Base-by-base conservation (phyloP, 2,113 vertebrate genomes). In the Callithrix jacchus region DNA sequence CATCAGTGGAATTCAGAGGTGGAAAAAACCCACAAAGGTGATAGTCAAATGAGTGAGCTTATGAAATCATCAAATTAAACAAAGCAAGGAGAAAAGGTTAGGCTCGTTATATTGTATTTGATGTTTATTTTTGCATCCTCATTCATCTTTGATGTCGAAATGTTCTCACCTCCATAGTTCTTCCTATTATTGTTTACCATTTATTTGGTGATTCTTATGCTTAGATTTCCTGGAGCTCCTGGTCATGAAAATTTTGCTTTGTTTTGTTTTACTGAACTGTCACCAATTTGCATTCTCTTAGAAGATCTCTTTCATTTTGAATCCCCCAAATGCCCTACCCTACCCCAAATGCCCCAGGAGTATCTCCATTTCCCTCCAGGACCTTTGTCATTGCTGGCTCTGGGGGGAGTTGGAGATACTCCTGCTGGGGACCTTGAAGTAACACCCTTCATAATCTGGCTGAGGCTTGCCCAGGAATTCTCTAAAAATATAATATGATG, bases 381-480 rank as follows among this genome's bases (percentile, higher is more conserved):
- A n/a, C 82, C 58, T 35, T 61, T 91, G 85, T 91, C 86, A 79
- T 54, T 23, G 47, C 56, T 66, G 61, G 49, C 83, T 42, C 81
- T 13, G 52, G 35, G 80, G 68, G 11, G 23, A 1, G 6, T 74
- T 47, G 61, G 52, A 90, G 66, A 68, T 5, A 17, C 20, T 56
- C 74, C 37, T 83, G 73, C 89, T 70, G 64, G 45, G 58, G n/a
- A 25, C 10, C 6, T 92, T 61, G 17, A 6, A 56, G 16, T 4
- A 16, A 45, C 3, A 79, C 16, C 37, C 76, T 93, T 73, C 68
- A 49, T 49, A 54, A 70, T 81, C 93, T 76, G 56, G 74, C 77
- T 80, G 83, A 89, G 84, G 81, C 74, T 94, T 89, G 79, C 96
- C 87, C 76, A 45, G 23, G 54, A n/a, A 52, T 56, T 87, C 89